Percentiles rank a stretch among this genome's conserved stretches.
Conservation (phyloP, 2,888 invertebrate species). For the Orchestes rusci region DNA sequence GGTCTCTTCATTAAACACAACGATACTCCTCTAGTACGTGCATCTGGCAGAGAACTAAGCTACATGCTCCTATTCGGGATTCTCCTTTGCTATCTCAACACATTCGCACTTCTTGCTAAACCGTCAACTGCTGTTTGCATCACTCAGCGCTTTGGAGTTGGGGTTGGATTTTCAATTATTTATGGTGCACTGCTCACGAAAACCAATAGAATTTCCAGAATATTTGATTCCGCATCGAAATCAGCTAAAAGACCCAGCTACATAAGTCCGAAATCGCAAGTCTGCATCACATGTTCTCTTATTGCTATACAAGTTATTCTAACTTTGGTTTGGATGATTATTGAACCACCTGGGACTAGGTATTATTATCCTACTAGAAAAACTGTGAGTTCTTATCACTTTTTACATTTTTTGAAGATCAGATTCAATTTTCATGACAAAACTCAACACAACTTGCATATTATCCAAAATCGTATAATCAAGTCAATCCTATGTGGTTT, state of each 20-base stretch:
- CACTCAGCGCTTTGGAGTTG: constrained; percentile 56
- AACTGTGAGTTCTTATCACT: constrained; percentile 35
- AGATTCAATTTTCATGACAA: too few species aligned
- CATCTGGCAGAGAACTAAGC: constrained; percentile 56
- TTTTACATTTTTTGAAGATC: too few species aligned
- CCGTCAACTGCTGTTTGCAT: constrained; percentile 54
- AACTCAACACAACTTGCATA: too few species aligned
- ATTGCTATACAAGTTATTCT: constrained; percentile 50
- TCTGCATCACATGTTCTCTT: constrained; percentile 52
- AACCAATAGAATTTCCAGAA: constrained; percentile 57
- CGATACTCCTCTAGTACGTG: constrained; percentile 58
- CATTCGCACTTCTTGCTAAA: constrained; percentile 53
- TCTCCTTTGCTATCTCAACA: constrained; percentile 55
- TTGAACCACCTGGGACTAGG: constrained; percentile 58
- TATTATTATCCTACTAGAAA: constrained; percentile 50
- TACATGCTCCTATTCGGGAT: constrained; percentile 58
- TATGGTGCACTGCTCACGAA: constrained; percentile 60
- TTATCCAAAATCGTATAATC: too few species aligned
- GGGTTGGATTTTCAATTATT: constrained; percentile 58
- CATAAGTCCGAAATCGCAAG: constrained; percentile 55
- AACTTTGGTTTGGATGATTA: constrained; percentile 57
- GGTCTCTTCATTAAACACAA: constrained; percentile 54
- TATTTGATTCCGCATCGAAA: constrained; percentile 56
- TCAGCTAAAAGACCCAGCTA: constrained; percentile 57
- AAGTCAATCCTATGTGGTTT: too few species aligned